Evolutionary conservation across 2,888 invertebrate genomes (phyloP), one percentile per base, ranked within the genome.

Genomic region (Ophion slaviceki): DNA sequence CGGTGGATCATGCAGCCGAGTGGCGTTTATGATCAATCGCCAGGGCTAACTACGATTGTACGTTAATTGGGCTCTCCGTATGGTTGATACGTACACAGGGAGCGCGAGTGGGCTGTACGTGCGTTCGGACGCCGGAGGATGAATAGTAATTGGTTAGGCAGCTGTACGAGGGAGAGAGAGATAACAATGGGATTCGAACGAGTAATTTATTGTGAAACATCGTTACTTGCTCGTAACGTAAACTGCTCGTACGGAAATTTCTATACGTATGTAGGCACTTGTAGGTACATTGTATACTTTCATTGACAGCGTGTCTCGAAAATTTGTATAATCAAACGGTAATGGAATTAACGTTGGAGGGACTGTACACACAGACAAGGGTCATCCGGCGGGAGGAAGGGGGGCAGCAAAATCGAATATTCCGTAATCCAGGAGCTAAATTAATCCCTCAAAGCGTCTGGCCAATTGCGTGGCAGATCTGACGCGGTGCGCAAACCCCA

Each of bases 361-460:
- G 32, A 11, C 74, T 36, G n/a, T n/a, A 64, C 8, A 70, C 53
- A 71, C 20, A 6, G 36, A 59, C 59, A 24, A 14, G 61, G 53
- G 67, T 8, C 45, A 20, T 32, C 10, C 4, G 68, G 68, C 10
- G 36, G 53, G 28, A 17, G 40, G 28, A 47, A 28, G 17, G 32
- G 53, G 68, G 32, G 32, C 0, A 32, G 32, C 32, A 57, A 24
- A 20, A 76, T 17, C 70, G 61, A 28, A 66, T 77, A 75, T 80
- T 53, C 67, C 36, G 74, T 71, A 82, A 82, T 85, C 76, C 59
- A 28, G 59, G 47, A 64, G 76, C 71, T 67, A 45, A 82, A 82
- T 80, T 80, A 76, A 80, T 80, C 62, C 77, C 53, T 82, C 80
- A 77, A 77, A 77, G 82, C 28, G 77, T 70, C 47, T 64, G 79